Percentiles rank a stretch among this genome's conserved stretches.
Conservation (phyloP, 1,140 invertebrate genomes). For the Steinernema khuongi region DNA sequence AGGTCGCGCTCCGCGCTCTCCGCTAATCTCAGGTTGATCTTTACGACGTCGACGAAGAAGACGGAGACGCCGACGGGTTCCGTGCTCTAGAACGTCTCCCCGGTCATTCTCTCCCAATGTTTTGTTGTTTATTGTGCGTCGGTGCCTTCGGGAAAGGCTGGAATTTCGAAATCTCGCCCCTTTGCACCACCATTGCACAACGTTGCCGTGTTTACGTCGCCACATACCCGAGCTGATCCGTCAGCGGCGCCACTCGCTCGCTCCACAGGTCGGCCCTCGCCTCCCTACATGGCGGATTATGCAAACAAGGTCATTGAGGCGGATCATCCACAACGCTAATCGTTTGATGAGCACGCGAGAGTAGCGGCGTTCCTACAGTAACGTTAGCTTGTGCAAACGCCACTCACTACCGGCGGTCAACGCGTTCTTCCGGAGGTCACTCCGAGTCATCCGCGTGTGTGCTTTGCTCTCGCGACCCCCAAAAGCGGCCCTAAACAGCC, state of each 20-base stretch:
- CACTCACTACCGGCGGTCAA: background rate
- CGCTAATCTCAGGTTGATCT: background rate
- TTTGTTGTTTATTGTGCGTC: background rate
- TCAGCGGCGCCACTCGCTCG: background rate
- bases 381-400: background rate
- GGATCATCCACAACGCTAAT: slow-evolving; percentile 14
- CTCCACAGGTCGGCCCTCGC: background rate
- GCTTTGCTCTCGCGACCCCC: background rate
- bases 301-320: slow-evolving; percentile 16
- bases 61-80: too few species aligned
- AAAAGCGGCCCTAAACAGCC: background rate
- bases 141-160: background rate
- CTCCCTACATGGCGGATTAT: background rate
- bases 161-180: background rate
- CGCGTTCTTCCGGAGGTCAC: background rate
- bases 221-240: background rate
- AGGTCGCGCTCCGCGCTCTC: background rate
- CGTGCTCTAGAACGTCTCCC: background rate
- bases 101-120: background rate
- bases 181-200: slow-evolving; percentile 8
- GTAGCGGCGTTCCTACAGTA: slow-evolving; percentile 1
- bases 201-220: background rate
- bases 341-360: slow-evolving; percentile 5
- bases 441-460: background rate
- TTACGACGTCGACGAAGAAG: background rate